Conservation (phyloP, 2,797 vertebrate species). For the Glyptemys insculpta region DNA sequence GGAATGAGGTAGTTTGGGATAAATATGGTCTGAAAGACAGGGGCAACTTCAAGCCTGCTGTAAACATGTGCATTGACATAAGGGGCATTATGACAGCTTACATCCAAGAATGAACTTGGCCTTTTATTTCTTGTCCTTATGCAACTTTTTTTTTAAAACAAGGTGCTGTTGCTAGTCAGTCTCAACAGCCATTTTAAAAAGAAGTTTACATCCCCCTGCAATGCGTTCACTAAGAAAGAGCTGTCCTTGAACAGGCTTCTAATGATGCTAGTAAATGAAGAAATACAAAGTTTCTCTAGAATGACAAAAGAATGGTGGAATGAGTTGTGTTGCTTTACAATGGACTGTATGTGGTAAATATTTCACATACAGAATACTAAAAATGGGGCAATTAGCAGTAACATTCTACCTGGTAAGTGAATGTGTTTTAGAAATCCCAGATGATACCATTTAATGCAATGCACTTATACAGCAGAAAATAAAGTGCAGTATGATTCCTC, state of each 20-base stretch:
- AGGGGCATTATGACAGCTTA: not conserved
- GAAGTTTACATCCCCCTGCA: not conserved
- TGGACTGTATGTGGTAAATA: not conserved
- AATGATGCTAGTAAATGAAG: not conserved
- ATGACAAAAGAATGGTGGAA: not conserved
- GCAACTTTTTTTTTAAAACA: not conserved
- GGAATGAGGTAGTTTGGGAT: not conserved
- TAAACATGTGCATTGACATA: fast-evolving
- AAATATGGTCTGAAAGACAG: not conserved
- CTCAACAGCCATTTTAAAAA: not conserved
- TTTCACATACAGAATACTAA: not conserved
- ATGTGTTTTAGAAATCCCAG: not conserved
- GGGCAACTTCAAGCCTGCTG: not conserved
- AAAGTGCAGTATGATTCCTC: not conserved
- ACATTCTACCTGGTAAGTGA: not conserved
- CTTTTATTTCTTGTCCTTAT: not conserved
- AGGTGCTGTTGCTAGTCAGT: not conserved
- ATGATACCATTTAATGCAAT: not conserved
- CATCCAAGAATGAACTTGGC: not conserved
- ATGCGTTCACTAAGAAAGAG: not conserved
- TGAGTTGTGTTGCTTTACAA: not conserved
- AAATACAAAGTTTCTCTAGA: fast-evolving
- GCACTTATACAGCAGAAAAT: constrained; percentile 1
- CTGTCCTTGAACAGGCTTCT: fast-evolving
- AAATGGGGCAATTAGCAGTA: not conserved